A percentile compares a stretch with the other conserved stretches of the same genome.
Evolutionary conservation across 2,888 invertebrate species (phyloP).

Genomic region (Pseudanteris insignis): DNA sequence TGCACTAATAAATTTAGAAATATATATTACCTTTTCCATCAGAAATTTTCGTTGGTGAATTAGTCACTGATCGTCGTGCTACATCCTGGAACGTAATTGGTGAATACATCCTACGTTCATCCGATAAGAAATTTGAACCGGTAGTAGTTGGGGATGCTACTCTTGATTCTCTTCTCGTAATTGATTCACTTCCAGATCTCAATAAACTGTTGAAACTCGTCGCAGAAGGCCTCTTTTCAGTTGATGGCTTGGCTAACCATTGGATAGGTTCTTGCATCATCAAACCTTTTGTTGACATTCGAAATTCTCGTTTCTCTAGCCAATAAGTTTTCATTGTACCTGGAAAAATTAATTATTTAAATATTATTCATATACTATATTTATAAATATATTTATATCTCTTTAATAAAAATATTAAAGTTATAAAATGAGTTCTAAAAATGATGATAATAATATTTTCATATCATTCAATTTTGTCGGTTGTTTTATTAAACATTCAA

Average conservation of each 20-base stretch:
- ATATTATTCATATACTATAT: too few species aligned
- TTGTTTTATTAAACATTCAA: too few species aligned
- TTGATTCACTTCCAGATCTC: constrained; percentile 34
- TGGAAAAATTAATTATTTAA: too few species aligned
- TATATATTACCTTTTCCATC: constrained; percentile 57
- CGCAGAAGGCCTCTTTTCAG: constrained; percentile 59
- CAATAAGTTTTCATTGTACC: constrained; percentile 90
- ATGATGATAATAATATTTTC: too few species aligned
- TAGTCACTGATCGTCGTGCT: constrained; percentile 80
- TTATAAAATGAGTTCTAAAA: too few species aligned
- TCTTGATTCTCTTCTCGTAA: constrained; percentile 48
- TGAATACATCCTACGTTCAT: constrained; percentile 79
- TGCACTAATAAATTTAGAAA: constrained; percentile 4
- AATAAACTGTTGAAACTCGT: constrained; percentile 25
- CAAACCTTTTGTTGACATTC: constrained; percentile 68
- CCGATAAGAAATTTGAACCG: constrained; percentile 63
- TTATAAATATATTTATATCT: too few species aligned
- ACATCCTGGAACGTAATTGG: constrained; percentile 88
- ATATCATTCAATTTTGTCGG: too few species aligned
- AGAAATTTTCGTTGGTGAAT: constrained; percentile 74
- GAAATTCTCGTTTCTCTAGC: constrained; percentile 78
- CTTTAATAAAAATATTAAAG: too few species aligned
- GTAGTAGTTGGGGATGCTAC: constrained; percentile 50
- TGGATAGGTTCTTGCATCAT: constrained; percentile 57
- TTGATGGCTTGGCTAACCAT: constrained; percentile 64